phyloP scores from a whole-genome alignment of 2,888 invertebrate species.

The Tholera decimalis region DNA sequence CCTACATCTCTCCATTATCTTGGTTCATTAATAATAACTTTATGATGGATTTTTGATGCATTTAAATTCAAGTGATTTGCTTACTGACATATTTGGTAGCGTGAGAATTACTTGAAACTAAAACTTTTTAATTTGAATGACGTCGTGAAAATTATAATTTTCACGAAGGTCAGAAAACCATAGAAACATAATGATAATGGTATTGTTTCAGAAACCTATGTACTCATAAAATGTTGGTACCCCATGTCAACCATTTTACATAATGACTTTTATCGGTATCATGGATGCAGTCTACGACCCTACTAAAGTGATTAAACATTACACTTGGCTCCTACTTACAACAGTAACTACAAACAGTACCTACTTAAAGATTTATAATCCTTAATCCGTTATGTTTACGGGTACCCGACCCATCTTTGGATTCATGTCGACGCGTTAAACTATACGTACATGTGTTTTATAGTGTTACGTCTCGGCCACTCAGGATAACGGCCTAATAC shows the following conservation, averaged over 20 bases:
- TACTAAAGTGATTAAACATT: constrained; percentile 10
- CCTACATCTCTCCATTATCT: too few relatives aligned
- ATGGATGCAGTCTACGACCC: not conserved
- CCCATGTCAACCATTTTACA: not conserved
- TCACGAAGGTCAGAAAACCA: too few relatives aligned
- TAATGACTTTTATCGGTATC: not conserved
- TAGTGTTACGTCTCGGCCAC: constrained; percentile 49
- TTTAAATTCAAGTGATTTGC: too few relatives aligned
- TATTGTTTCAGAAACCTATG: not conserved
- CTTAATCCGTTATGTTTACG: constrained; percentile 62
- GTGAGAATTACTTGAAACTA: too few relatives aligned
- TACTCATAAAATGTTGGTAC: not conserved
- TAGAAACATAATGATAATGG: too few relatives aligned
- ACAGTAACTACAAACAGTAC: constrained; percentile 46
- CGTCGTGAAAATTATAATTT: too few relatives aligned
- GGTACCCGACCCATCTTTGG: constrained; percentile 54
- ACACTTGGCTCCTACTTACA: not conserved
- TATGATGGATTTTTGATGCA: too few relatives aligned
- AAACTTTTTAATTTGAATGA: too few relatives aligned
- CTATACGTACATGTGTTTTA: constrained; percentile 44
- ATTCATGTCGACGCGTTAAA: constrained; percentile 57
- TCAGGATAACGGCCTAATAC: constrained; percentile 52
- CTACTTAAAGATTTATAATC: constrained; percentile 65
- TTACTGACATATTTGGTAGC: too few relatives aligned
- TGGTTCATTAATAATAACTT: too few relatives aligned